Conservation (phyloP, 2,113 vertebrate genomes). For the Pandion haliaetus region DNA sequence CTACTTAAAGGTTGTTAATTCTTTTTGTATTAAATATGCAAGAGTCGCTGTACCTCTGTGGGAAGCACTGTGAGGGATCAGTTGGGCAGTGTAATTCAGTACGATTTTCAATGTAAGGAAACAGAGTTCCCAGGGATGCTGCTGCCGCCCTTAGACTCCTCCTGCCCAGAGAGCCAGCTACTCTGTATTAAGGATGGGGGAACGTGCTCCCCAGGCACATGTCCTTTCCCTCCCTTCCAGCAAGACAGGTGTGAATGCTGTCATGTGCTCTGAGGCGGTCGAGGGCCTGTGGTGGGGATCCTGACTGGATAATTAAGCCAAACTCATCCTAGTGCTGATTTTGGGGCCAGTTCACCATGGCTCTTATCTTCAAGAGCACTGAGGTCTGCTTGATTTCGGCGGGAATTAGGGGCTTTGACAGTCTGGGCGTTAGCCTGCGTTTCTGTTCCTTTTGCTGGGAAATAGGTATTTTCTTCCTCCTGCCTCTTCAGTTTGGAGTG, state of each 20-base stretch:
- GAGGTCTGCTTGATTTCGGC: not conserved
- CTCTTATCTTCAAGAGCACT: not conserved
- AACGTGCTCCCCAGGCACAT: not conserved
- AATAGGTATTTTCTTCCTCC: not conserved
- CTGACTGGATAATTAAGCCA: not conserved
- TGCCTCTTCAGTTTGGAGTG: not conserved
- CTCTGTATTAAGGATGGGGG: not conserved
- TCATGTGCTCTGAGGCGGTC: fast-evolving
- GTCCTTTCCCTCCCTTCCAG: not conserved
- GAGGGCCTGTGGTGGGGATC: not conserved
- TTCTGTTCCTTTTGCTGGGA: not conserved
- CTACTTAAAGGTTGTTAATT: not conserved
- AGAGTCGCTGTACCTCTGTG: not conserved
- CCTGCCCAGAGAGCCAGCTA: not conserved
- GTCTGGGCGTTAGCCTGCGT: not conserved
- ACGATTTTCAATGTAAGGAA: not conserved
- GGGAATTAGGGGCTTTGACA: not conserved
- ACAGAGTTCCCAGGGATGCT: not conserved
- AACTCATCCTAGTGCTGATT: not conserved
- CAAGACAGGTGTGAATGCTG: not conserved
- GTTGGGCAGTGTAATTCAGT: not conserved
- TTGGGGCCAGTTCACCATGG: not conserved
- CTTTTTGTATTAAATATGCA: not conserved
- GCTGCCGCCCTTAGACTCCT: not conserved
- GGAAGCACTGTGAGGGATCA: not conserved